Base-by-base conservation (phyloP, 1,140 invertebrate species). In the Microplitis demolitor region DNA sequence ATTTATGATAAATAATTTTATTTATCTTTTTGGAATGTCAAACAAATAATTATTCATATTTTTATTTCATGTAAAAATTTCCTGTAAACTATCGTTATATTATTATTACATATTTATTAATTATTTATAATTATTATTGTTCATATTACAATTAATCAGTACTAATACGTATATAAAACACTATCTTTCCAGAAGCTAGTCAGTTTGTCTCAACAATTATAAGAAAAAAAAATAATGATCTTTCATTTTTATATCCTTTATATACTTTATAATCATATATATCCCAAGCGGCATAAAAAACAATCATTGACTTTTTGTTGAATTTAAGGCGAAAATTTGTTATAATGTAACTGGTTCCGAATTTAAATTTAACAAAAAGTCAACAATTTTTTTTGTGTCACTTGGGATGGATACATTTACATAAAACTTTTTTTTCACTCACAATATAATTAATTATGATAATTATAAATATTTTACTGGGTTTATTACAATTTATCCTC, bases 171-270 rank as follows among this genome's bases (percentile, higher is more conserved):
- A 67, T 67, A 67, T 34, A 53, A 8, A 66, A 6, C 16, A 50
- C 39, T 39, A 67, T 54, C 50, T 67, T 67, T 31, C 66, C 66
- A 67, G 66, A 45, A 67, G 50, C 66, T 67, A 39, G 66, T 54
- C 37, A 35, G 34, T 63, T 35, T 24, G 34, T 37, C 34, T 62
- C 34, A 62, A 35, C 62, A 64, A 64, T 50, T 14, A 63, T 45
- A 64, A 50, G 39, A 5, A 14, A 64, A 50, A 50, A 35, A 64
- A 64, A 64, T 64, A 50, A 64, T 45, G 37, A 62, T 35, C 60
- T 62, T 62, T 62, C n/a, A 24, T 14, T 56, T 56, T 56, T 56
- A 56, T 14, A 14, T 56, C 53, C 9, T 14, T 56, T 45, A 50
- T 14, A 45, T 11, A 3, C 11, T 39, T 45, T 45, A 11, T 45